phyloP scores from a whole-genome alignment of 2,797 vertebrate genomes.

The Kryptolebias ocellatus region DNA sequence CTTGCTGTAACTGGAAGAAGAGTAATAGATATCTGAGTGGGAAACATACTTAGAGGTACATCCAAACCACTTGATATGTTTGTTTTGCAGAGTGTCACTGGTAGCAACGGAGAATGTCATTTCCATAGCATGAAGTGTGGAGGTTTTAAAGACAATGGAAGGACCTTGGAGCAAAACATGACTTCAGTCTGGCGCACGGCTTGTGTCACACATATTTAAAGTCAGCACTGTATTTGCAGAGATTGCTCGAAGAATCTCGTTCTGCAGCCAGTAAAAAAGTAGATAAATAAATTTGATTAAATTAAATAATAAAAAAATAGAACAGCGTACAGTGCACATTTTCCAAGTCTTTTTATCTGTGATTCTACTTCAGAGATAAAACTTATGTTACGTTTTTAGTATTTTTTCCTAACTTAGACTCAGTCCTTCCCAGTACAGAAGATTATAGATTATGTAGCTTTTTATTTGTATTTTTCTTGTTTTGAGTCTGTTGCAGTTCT shows the following conservation, averaged over 20 bases:
- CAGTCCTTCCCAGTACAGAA: too few species aligned
- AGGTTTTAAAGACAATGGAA: conserved; percentile 44
- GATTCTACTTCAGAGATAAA: too few species aligned
- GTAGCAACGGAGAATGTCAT: conserved; percentile 66
- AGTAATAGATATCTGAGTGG: conserved; percentile 66
- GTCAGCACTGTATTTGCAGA: too few species aligned
- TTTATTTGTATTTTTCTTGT: not conserved
- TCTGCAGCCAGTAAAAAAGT: not conserved
- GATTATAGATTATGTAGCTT: too few species aligned
- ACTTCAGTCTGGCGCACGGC: conserved; percentile 40
- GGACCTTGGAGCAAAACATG: conserved; percentile 33
- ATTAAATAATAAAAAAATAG: too few species aligned
- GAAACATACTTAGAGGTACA: conserved; percentile 72
- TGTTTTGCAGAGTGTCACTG: conserved; percentile 71
- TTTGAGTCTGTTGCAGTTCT: conserved; percentile 25
- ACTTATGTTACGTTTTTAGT: too few species aligned
- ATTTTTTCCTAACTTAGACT: too few species aligned
- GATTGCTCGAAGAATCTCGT: too few species aligned
- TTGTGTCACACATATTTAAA: too few species aligned
- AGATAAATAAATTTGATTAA: too few species aligned
- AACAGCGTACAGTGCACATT: too few species aligned
- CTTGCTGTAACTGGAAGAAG: conserved; percentile 58
- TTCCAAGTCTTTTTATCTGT: too few species aligned
- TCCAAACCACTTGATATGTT: conserved; percentile 77
- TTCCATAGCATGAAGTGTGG: conserved; percentile 49